Evolutionary conservation across 2,888 invertebrate genomes (phyloP).

Genomic region (Ophion obscuratus): DNA sequence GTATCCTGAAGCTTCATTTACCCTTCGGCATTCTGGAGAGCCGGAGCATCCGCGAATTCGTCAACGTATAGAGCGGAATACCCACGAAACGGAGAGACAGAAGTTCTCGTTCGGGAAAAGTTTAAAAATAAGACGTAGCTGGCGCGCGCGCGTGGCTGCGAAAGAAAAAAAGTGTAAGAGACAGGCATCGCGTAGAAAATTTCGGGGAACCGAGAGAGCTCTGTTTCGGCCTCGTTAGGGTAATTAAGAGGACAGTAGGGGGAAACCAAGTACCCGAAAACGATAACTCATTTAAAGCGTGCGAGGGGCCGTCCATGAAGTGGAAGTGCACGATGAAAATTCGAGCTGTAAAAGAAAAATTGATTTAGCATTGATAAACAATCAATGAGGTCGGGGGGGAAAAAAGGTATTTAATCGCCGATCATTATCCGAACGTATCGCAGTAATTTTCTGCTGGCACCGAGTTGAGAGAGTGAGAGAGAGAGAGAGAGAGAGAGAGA

Average conservation of each 20-base stretch:
- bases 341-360: neutral
- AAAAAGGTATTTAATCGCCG: neutral
- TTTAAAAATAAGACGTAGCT: slow-evolving; percentile 78
- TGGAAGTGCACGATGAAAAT: neutral
- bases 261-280: slow-evolving; percentile 55
- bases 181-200: slow-evolving; percentile 12
- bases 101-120: slow-evolving; percentile 60
- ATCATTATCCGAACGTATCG: slow-evolving; percentile 15
- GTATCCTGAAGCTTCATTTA: slow-evolving; percentile 43
- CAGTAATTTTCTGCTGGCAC: slow-evolving; percentile 54
- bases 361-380: neutral
- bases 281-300: slow-evolving; percentile 77
- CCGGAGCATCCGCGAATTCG: slow-evolving; percentile 76
- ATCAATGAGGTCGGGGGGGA: neutral
- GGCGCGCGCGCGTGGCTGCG: slow-evolving; percentile 22
- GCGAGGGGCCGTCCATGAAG: neutral
- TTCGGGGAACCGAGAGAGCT: slow-evolving; percentile 53
- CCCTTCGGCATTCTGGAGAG: slow-evolving; percentile 66
- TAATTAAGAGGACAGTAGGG: slow-evolving; percentile 74
- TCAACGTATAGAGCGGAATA: slow-evolving; percentile 70
- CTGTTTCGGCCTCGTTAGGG: slow-evolving; percentile 77
- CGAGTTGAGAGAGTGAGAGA: neutral
- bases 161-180: slow-evolving; percentile 49
- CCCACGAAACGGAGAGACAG: neutral
- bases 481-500: neutral